Conservation (phyloP, 2,797 vertebrate species). For the Lemur catta region DNA sequence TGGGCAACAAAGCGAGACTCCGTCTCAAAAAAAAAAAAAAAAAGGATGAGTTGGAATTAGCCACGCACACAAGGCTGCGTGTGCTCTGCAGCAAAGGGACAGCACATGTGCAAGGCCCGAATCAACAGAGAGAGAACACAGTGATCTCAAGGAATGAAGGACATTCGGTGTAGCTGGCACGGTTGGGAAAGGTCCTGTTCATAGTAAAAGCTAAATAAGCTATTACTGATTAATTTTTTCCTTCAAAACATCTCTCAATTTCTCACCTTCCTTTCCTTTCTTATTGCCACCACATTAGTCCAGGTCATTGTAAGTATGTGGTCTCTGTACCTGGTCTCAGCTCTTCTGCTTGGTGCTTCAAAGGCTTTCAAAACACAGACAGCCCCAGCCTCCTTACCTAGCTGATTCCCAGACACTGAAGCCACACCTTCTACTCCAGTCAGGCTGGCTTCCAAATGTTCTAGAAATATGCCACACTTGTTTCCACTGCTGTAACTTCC, state of each 20-base stretch:
- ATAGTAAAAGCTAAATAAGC: background rate
- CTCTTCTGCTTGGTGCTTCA: background rate
- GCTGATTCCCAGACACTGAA: background rate
- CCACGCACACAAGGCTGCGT: rapidly evolving
- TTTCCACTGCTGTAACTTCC: background rate
- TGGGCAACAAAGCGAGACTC: too few species aligned
- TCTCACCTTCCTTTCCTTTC: background rate
- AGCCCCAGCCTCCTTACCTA: background rate
- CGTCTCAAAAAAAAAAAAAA: too few species aligned
- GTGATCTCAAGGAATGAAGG: background rate
- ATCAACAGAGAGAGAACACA: background rate
- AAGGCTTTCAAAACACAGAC: background rate
- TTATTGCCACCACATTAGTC: background rate
- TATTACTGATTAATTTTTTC: background rate
- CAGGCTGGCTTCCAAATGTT: background rate
- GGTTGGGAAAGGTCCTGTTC: background rate
- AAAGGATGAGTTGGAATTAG: background rate
- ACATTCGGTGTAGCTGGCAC: background rate
- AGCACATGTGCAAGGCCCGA: background rate
- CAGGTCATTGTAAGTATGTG: too few species aligned
- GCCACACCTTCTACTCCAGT: background rate
- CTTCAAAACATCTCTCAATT: background rate
- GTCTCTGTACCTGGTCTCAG: background rate
- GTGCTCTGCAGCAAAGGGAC: background rate
- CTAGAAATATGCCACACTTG: background rate